These are phyloP conservation scores for Micoletzkya japonica DNA, from an alignment of 2,888 invertebrate genomes.

Conservation along the genomic window DNA sequence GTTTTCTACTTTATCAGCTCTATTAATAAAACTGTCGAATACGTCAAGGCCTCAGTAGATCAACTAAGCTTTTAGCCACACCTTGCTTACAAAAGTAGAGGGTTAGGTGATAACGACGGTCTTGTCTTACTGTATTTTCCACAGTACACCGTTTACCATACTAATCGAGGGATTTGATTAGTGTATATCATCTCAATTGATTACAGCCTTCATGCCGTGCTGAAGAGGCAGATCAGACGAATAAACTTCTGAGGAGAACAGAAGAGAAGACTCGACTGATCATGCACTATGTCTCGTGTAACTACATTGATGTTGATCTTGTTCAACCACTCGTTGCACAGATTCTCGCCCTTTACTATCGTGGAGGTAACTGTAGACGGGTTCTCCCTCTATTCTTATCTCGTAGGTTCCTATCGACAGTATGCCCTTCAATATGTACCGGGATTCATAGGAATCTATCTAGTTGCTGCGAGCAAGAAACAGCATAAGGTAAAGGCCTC, in stretches of 20 bases:
- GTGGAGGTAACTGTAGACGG: constrained; percentile 42
- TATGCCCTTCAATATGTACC: constrained; percentile 59
- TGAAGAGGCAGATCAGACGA: constrained; percentile 14
- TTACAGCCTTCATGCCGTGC: constrained; percentile 7
- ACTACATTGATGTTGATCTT: constrained; percentile 56
- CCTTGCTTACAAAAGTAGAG: too few species aligned
- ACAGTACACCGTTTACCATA: not conserved
- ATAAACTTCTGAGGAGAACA: constrained; percentile 13
- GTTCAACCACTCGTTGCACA: constrained; percentile 60
- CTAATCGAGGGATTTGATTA: too few species aligned
- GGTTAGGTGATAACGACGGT: too few species aligned
- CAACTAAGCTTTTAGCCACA: too few species aligned
- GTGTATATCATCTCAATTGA: too few species aligned
- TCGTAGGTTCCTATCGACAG: constrained; percentile 49
- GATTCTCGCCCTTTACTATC: constrained; percentile 56
- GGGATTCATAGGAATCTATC: constrained; percentile 48
- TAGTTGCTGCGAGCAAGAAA: constrained; percentile 49
- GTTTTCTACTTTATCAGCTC: not conserved
- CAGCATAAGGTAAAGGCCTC: constrained; percentile 42
- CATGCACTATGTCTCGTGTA: constrained; percentile 50
- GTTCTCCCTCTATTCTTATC: not conserved
- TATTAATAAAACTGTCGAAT: not conserved
- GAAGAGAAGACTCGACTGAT: constrained; percentile 21
- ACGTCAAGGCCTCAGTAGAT: not conserved
- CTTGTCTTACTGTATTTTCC: not conserved